A percentile compares a stretch with the other conserved stretches of the same genome.
These are phyloP conservation scores for Proteles cristata DNA, from an alignment of 2,113 vertebrate species.

Conservation along the genomic window DNA sequence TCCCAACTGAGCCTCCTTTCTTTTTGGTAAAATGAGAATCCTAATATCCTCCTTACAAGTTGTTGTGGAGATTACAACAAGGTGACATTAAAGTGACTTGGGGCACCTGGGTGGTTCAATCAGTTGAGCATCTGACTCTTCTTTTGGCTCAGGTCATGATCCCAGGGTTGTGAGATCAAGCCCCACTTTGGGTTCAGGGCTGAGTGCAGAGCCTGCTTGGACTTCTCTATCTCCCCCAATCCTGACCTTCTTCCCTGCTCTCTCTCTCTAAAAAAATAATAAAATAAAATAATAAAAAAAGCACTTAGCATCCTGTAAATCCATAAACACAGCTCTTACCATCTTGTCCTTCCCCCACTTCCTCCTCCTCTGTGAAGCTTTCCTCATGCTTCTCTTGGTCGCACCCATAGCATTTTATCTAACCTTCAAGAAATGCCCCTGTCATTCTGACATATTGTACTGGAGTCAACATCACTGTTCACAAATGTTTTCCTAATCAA, in stretches of 20 bases:
- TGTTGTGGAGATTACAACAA: neutral
- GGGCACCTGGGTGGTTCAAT: too few relatives aligned
- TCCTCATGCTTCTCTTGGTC: neutral
- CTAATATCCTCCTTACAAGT: neutral
- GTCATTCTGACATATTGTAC: neutral
- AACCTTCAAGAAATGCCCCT: neutral
- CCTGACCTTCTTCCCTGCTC: too few relatives aligned
- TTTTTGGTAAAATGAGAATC: neutral
- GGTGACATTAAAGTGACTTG: neutral
- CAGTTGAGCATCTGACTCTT: too few relatives aligned
- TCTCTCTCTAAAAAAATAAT: too few relatives aligned
- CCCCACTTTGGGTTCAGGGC: too few relatives aligned
- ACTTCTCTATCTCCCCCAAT: too few relatives aligned
- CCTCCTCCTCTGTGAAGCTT: neutral
- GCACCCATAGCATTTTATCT: neutral
- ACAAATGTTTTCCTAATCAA: neutral
- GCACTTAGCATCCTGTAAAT: fast-evolving
- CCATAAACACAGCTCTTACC: neutral
- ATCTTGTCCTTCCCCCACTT: neutral
- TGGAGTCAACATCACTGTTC: neutral
- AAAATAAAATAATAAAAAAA: too few relatives aligned
- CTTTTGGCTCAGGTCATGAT: too few relatives aligned
- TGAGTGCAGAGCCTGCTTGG: too few relatives aligned
- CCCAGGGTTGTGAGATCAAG: too few relatives aligned
- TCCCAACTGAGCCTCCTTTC: neutral